These are phyloP conservation scores for Xanthorhoe designata DNA, from an alignment of 2,888 invertebrate species.

Conservation along the genomic window DNA sequence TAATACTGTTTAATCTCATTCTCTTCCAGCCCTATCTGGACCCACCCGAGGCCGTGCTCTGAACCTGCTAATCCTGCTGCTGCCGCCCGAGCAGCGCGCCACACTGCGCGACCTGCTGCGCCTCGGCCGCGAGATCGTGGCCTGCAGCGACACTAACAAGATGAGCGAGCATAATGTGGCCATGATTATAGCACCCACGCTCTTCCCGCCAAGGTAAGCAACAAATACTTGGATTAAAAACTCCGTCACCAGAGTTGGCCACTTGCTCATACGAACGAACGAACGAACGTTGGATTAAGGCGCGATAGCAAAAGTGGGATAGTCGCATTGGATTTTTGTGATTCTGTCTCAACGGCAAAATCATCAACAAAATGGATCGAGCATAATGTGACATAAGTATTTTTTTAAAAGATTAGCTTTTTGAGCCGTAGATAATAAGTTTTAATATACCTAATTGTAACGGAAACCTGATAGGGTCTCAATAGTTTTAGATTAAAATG, in stretches of 20 bases:
- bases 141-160: slow-evolving; percentile 90
- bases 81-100: slow-evolving; percentile 94
- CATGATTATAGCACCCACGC: slow-evolving; percentile 97
- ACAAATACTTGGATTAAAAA: no score
- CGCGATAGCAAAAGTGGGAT: no score
- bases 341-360: not conserved
- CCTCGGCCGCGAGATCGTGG: slow-evolving; percentile 91
- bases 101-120: slow-evolving; percentile 91
- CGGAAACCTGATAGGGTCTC: no score
- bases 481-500: no score
- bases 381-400: no score
- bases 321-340: no score
- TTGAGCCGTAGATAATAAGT: no score
- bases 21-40: slow-evolving; percentile 85
- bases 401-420: no score
- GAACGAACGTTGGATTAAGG: no score
- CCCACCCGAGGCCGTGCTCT: slow-evolving; percentile 87
- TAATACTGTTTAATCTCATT: not conserved
- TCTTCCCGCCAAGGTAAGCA: slow-evolving; percentile 90
- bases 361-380: not conserved
- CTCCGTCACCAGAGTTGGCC: no score
- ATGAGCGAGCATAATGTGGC: slow-evolving; percentile 97
- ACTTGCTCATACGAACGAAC: no score
- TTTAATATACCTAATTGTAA: no score
- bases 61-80: slow-evolving; percentile 91